Conservation (phyloP, 2,113 vertebrate genomes). For the Pomatostomus ruficeps region DNA sequence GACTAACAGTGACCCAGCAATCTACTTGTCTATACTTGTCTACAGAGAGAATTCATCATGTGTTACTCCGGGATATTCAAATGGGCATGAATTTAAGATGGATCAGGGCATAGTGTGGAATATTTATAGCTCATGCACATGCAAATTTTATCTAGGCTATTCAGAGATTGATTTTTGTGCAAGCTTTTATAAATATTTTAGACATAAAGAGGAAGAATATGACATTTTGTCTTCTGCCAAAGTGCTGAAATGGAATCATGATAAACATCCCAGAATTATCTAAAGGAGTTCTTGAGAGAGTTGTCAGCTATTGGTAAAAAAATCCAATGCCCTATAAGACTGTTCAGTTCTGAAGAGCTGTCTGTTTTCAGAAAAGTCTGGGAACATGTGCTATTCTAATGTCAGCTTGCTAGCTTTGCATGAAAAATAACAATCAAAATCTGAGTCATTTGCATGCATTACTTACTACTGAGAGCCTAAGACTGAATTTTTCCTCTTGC, state of each 20-base stretch:
- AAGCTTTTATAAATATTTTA: conserved; percentile 18
- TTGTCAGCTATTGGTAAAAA: neutral
- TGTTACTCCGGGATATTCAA: neutral
- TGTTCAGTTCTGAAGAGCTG: neutral
- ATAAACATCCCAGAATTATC: neutral
- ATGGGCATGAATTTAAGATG: neutral
- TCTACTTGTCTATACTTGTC: neutral
- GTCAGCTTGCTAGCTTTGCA: neutral
- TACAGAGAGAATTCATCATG: neutral
- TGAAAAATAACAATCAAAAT: neutral
- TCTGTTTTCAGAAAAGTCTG: neutral
- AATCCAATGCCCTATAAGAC: neutral
- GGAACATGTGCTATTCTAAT: neutral
- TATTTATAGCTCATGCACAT: neutral
- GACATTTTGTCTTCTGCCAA: neutral
- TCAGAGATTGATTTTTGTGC: neutral
- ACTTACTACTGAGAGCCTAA: neutral
- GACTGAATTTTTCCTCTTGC: neutral
- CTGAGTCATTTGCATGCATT: neutral
- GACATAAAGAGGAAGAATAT: neutral
- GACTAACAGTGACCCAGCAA: neutral
- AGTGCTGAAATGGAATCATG: neutral
- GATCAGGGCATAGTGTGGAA: neutral
- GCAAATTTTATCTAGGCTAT: neutral
- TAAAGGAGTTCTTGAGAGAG: neutral